Evolutionary conservation across 2,797 vertebrate genomes (phyloP).

Genomic region (Bovichtus variegatus): DNA sequence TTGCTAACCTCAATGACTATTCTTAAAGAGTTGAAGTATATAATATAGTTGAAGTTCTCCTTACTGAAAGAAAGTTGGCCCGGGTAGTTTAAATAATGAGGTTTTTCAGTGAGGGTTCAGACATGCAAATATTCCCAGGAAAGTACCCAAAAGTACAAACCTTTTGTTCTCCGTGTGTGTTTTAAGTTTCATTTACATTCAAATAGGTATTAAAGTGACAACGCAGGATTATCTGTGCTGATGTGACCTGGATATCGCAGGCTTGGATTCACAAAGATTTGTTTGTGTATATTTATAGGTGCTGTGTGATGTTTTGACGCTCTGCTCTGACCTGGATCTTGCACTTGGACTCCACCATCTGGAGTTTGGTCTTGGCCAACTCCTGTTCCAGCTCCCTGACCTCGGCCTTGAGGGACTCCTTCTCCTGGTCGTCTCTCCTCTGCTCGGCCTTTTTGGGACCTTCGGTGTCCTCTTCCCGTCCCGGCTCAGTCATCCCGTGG

Average conservation of each 20-base stretch:
- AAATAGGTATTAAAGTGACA: neutral
- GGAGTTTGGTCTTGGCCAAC: constrained; percentile 81
- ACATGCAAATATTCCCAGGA: neutral
- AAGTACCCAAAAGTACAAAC: constrained; percentile 9
- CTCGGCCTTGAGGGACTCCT: constrained; percentile 88
- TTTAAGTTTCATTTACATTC: neutral
- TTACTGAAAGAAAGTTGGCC: neutral
- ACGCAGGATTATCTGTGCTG: accelerated
- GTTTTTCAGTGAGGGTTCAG: neutral
- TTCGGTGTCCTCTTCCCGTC: neutral
- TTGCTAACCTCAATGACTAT: neutral
- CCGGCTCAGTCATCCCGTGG: neutral
- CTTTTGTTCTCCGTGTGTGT: neutral
- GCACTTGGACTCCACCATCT: constrained; percentile 89
- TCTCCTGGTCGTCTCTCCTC: constrained; percentile 80
- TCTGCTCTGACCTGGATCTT: constrained; percentile 89
- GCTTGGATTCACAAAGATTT: neutral
- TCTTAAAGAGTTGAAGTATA: neutral
- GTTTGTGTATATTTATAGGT: neutral
- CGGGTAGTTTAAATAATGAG: neutral
- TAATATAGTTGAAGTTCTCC: no score
- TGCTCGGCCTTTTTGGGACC: neutral
- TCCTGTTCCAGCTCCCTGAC: constrained; percentile 88
- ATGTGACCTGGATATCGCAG: neutral
- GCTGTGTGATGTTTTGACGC: neutral